Evolutionary conservation across 2,797 vertebrate genomes (phyloP), one percentile per base, ranked within the genome.

Genomic region (Denticeps clupeoides): DNA sequence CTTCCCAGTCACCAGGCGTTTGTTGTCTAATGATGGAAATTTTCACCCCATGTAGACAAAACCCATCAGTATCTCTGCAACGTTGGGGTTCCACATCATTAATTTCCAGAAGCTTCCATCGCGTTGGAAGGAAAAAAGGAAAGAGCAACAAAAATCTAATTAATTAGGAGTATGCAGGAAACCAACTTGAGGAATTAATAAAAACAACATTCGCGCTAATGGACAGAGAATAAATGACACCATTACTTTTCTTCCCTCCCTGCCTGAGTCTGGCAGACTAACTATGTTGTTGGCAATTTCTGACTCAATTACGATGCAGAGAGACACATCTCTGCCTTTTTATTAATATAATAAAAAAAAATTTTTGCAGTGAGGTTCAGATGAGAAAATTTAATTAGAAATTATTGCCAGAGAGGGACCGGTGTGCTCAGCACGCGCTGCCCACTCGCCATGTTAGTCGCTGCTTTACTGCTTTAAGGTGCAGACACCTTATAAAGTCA

Each of bases 161-260:
- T 88, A 90, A 87, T 85, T 79, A 84, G 67, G 70, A 58, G 68
- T 74, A 81, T 72, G 65, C 69, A 83, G 81, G 78, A 88, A 88
- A 85, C 52, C 71, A 83, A 86, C 75, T 70, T 80, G 60, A 78
- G 69, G 79, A 89, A 91, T 87, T 88, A 86, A 87, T 81, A 89
- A 87, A 81, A 70, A 47, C 52, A 67, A 72, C 60, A 64, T 83
- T 86, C 61, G 68, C 65, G 78, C 83, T 87, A 87, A 85, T 83
- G 72, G 78, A 77, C 65, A 76, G 71, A 73, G 73, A 84, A 82
- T 67, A 85, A 87, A 85, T 78, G 72, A 80, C 56, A 45, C 57
- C 53, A 82, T 83, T 86, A 83, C 62, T 70, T 65, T 61, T 72
- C 59, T 18, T 32, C 35, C 35, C 15, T 16, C 35, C 15, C 35